Evolutionary conservation across 2,113 vertebrate genomes (phyloP), one percentile per base, ranked within the genome.

Genomic region (Psilopogon haemacephalus): DNA sequence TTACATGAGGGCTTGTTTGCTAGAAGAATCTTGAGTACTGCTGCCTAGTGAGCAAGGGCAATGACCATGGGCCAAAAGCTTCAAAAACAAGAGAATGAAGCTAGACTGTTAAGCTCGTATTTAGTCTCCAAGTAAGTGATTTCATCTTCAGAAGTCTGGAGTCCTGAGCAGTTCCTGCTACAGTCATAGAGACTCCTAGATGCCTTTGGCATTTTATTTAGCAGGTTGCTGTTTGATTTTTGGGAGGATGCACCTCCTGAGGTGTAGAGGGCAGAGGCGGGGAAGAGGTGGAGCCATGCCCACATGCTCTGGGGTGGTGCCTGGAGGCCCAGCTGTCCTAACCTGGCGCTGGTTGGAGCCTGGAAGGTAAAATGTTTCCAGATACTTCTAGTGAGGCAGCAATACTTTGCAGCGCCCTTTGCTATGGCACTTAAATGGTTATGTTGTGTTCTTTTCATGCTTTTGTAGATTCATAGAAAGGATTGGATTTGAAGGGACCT

Each of bases 71-170:
- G 84, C 91, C 93, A 94, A 37, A 83, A 86, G 13, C 82, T 91
- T 94, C 84, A 82, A 94, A 80, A 94, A 72, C 59, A 90, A 81
- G 86, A 95, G 68, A 33, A 23, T 86, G 88, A 96, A 91, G 75
- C 68, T 80, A 81, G 86, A 46, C 91, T 91, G 58, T 62, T 94
- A 94, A 94, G 81, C 89, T 86, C 26, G 9, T 89, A 76, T 88
- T 95, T 95, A 85, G 64, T 79, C 90, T 95, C 83, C 69, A 60
- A 92, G 63, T 44, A 28, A 73, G 68, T 95, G 93, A 88, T 70
- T 95, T 95, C 75, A 89, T 91, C 85, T 93, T 95, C 67, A 82
- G 68, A 92, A 90, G 70, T 69, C 74, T 56, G 50, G 67, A 84
- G 26, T 65, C 13, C 6, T 5, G 35, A 88, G 52, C 56, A 56